Evolutionary conservation across 2,888 invertebrate genomes (phyloP).

Genomic region (Sepioteuthis lessoniana): DNA sequence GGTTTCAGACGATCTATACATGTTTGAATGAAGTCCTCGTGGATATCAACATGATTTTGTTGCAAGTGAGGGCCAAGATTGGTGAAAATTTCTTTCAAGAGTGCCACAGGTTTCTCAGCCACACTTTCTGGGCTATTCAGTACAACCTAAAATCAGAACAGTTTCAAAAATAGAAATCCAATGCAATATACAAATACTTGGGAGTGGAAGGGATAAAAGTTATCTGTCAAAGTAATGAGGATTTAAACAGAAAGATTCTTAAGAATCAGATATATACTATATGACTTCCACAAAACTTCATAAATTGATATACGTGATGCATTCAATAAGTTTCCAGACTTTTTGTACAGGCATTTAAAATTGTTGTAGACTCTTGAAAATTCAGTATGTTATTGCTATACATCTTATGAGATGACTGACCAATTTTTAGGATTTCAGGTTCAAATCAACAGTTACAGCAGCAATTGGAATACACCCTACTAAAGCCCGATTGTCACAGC

Average conservation of each 20-base stretch:
- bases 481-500: no score
- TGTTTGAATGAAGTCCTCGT: slow-evolving; percentile 92
- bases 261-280: neutral
- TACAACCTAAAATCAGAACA: slow-evolving; percentile 80
- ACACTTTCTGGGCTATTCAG: slow-evolving; percentile 92
- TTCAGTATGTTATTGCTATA: no score
- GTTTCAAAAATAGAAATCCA: neutral
- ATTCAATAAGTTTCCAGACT: no score
- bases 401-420: no score
- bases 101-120: slow-evolving; percentile 90
- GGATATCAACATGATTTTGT: slow-evolving; percentile 85
- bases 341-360: no score
- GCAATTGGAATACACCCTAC: no score
- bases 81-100: slow-evolving; percentile 93
- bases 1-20: slow-evolving; percentile 90
- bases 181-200: neutral
- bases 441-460: no score
- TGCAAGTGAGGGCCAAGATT: slow-evolving; percentile 91
- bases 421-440: no score
- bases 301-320: no score
- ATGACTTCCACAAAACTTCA: neutral
- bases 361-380: no score
- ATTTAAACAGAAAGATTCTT: neutral
- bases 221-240: neutral
- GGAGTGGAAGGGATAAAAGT: no score